A percentile compares a stretch with the other conserved stretches of the same genome.
Conservation (phyloP, 2,888 invertebrate genomes). For the Prosopocoilus inquinatus region DNA sequence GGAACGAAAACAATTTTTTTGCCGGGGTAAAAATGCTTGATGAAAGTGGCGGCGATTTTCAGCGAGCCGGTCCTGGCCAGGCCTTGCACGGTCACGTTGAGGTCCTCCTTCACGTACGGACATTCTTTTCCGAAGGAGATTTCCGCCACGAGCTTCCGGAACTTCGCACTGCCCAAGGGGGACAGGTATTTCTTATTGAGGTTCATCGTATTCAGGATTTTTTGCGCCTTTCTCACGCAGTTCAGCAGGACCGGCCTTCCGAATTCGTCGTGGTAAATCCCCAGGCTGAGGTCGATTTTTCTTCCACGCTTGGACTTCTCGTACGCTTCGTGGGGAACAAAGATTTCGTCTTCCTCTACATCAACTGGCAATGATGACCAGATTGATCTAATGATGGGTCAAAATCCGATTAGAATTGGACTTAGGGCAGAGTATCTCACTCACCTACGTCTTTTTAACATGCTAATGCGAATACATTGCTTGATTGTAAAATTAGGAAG, state of each 20-base stretch:
- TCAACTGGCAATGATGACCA: too few species aligned
- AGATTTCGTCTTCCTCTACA: too few species aligned
- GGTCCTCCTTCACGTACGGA: constrained; percentile 49
- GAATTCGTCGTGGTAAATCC: constrained; percentile 66
- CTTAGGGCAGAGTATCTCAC: too few species aligned
- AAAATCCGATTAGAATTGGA: too few species aligned
- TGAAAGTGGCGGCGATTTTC: constrained; percentile 60
- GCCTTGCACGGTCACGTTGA: constrained; percentile 49
- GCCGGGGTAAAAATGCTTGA: constrained; percentile 55
- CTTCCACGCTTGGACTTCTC: constrained; percentile 62
- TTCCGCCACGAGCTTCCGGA: constrained; percentile 40
- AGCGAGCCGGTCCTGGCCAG: constrained; percentile 69
- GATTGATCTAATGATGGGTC: too few species aligned
- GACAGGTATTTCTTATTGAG: constrained; percentile 63
- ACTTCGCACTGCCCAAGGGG: constrained; percentile 58
- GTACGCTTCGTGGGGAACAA: constrained; percentile 54
- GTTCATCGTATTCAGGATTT: constrained; percentile 48
- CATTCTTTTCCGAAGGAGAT: constrained; percentile 62
- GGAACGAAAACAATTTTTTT: constrained; percentile 62
- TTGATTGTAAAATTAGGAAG: too few species aligned
- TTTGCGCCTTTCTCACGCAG: constrained; percentile 60
- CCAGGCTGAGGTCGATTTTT: constrained; percentile 65
- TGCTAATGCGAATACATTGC: too few species aligned
- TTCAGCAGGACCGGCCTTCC: constrained; percentile 66
- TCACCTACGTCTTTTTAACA: too few species aligned